Evolutionary conservation across 2,113 vertebrate genomes (phyloP).

Genomic region (Oreochromis niloticus): DNA sequence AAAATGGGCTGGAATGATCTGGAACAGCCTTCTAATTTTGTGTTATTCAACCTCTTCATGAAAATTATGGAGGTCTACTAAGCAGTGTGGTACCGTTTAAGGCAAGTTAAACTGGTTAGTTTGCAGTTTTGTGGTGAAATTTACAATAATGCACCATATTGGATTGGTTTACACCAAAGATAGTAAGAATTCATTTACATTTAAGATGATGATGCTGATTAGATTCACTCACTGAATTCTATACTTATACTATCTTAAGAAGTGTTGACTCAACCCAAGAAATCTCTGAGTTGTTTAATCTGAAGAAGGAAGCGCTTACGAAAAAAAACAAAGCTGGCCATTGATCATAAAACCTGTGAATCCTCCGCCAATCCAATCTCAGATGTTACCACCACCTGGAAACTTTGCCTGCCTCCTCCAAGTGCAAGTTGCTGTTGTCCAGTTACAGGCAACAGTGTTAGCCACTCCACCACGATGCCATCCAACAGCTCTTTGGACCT

Average conservation of each 20-base stretch:
- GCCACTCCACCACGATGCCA: not conserved
- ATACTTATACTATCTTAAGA: not conserved
- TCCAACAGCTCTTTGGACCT: not conserved
- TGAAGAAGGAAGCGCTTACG: not conserved
- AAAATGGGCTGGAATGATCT: not conserved
- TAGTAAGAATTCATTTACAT: not conserved
- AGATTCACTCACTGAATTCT: not conserved
- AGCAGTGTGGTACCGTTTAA: not conserved
- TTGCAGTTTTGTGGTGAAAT: not conserved
- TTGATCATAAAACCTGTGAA: not conserved
- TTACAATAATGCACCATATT: not conserved
- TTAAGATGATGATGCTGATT: not conserved
- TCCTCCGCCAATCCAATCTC: not conserved
- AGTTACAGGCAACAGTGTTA: not conserved
- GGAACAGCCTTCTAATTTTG: not conserved
- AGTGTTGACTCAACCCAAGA: not conserved
- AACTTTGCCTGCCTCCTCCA: not conserved
- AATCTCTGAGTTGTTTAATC: not conserved
- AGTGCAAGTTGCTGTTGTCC: not conserved
- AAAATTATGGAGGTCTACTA: not conserved
- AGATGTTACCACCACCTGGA: not conserved
- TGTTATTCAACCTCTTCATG: not conserved
- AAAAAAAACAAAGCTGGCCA: not conserved
- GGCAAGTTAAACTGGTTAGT: not conserved
- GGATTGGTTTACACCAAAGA: not conserved